phyloP scores from a whole-genome alignment of 2,113 vertebrate species.

The Myotis lucifugus region DNA sequence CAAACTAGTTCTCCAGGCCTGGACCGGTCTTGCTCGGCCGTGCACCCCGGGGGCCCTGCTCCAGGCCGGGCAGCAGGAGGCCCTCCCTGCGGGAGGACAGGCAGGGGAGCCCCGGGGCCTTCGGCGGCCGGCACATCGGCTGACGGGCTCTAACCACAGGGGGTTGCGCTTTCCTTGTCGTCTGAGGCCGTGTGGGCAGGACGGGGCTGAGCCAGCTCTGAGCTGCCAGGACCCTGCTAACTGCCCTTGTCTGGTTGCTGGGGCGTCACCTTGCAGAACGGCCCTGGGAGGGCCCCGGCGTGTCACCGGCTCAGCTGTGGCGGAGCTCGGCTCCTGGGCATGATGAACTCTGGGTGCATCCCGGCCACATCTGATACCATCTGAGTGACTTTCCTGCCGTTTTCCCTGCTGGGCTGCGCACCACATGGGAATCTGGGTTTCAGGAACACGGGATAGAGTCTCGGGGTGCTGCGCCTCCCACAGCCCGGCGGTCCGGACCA shows the following conservation, averaged over 20 bases:
- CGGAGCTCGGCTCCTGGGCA: neutral
- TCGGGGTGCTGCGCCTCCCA: too few relatives aligned
- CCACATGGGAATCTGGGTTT: neutral
- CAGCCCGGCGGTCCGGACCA: neutral
- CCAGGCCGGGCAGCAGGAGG: neutral
- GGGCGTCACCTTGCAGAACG: neutral
- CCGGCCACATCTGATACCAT: neutral
- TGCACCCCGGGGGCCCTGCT: neutral
- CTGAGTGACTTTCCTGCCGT: neutral
- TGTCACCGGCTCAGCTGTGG: rapidly evolving
- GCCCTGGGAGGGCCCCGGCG: rapidly evolving
- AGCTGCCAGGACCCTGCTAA: neutral
- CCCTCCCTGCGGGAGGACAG: neutral
- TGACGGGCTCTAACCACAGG: neutral
- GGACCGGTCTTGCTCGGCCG: neutral
- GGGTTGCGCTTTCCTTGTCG: neutral
- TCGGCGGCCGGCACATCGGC: rapidly evolving
- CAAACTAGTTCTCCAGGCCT: neutral
- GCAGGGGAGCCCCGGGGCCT: neutral
- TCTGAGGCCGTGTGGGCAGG: neutral
- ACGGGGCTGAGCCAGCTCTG: neutral
- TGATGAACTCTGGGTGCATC: rapidly evolving
- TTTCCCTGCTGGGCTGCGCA: too few relatives aligned
- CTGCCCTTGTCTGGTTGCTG: neutral
- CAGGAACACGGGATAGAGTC: neutral